phyloP scores from a whole-genome alignment of 2,888 invertebrate genomes.

The Gymnoscelis rufifasciata region DNA sequence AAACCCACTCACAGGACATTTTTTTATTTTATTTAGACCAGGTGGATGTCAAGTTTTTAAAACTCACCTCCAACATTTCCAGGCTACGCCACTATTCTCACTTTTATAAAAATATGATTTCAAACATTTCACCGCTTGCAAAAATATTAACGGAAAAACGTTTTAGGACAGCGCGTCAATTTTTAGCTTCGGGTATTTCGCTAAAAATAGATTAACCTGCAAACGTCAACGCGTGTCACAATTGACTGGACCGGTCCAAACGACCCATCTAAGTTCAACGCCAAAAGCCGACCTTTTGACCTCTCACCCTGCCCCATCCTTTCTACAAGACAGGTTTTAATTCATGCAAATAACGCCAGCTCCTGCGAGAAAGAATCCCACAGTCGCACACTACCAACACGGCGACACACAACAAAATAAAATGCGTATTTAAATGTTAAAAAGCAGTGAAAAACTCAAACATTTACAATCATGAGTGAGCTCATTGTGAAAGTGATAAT shows the following conservation, averaged over 20 bases:
- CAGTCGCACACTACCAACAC: constrained; percentile 11
- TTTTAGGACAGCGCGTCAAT: not conserved
- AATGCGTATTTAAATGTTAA: constrained; percentile 20
- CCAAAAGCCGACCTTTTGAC: constrained; percentile 35
- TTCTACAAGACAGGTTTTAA: constrained; percentile 28
- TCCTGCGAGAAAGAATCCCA: not conserved
- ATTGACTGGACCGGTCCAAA: constrained; percentile 34
- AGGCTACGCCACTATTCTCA: not conserved
- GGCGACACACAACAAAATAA: constrained; percentile 11
- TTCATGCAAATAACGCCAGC: constrained; percentile 20
- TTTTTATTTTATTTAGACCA: too few relatives aligned
- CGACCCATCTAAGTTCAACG: constrained; percentile 25
- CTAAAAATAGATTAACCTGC: constrained; percentile 31
- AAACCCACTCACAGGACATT: too few relatives aligned
- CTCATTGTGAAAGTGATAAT: constrained; percentile 77
- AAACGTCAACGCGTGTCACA: constrained; percentile 38
- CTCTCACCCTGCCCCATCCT: constrained; percentile 30
- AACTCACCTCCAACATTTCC: not conserved
- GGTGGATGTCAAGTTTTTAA: not conserved
- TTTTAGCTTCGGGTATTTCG: not conserved
- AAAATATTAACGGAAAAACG: not conserved
- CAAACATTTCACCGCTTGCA: not conserved
- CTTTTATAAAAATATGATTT: not conserved
- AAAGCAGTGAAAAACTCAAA: constrained; percentile 21
- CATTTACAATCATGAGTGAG: constrained; percentile 37